Base-by-base conservation (phyloP, 1,140 invertebrate genomes). In the Belonocnema kinseyi region DNA sequence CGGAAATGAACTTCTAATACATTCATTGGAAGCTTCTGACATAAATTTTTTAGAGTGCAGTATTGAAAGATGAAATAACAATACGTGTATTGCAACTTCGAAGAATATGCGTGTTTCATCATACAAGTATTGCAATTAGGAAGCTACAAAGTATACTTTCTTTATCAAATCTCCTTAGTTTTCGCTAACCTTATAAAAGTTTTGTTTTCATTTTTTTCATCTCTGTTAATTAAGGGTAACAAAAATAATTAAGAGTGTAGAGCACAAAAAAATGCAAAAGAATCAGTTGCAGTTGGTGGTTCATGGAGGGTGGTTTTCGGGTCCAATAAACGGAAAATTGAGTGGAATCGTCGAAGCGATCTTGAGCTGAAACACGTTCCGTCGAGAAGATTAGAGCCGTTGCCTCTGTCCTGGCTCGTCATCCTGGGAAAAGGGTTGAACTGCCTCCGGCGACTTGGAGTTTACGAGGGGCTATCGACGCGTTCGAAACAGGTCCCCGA, bases 401-500 rank as follows among this genome's bases (percentile, higher is more conserved):
- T 82, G 26, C 82, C 82, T 80, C 77, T 74, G 77, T 74, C 72
- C 75, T 84, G 77, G 78, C 77, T 79, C 80, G 80, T 82, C 83
- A 82, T 84, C 26, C 80, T 77, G 21, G 56, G 76, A 79, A 84
- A 84, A 84, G 82, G 80, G 82, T 84, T 76, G 80, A 82, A 79
- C 79, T 80, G 83, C 80, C 82, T 84, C 80, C 77, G 83, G 82
- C 83, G 78, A 84, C 80, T 82, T 80, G 66, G 80, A 77, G 76
- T 86, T 85, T 84, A 85, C 82, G 83, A 83, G 56, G 79, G 77
- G 83, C 79, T 76, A 86, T 83, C 79, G 83, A 85, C 80, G 78
- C 77, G 79, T 83, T 83, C 76, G 78, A 83, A 85, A 82, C 85
- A 82, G 82, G 81, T 85, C 85, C 83, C 81, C 85, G 85, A 86